Evolutionary conservation across 2,888 invertebrate genomes (phyloP), one percentile per base, ranked within the genome.

Genomic region (Xylophagus ater): DNA sequence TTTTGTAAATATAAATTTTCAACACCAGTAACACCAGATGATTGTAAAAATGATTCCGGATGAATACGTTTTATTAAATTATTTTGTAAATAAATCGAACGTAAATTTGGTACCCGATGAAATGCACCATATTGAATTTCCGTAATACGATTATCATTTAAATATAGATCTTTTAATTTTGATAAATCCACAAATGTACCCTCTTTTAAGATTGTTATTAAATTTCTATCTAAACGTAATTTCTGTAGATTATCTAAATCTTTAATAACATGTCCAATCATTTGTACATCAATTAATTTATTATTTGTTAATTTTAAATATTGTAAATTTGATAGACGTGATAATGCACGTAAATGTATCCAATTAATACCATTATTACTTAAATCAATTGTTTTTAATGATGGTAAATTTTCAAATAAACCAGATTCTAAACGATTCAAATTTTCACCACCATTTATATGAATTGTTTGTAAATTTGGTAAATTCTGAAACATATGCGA

Each of bases 101-200:
- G 74, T 41, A 88, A 59, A 44, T 73, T 73, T 1, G 86, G 82
- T 2, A 86, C 76, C 49, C 83, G 71, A 51, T 87, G 78, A 54
- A 89, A 86, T 3, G 88, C 81, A 2, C 86, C 85, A 52, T 82
- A 78, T 45, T 79, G 76, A 36, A 88, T 72, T 50, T 84, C 78
- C 12, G 74, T 74, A 30, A 87, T 82, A 30, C 74, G 70, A 57
- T 87, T 87, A 49, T 76, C 73, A 7, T 83, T 76, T 29, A 86
- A 56, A 41, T 74, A 72, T 32, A 87, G 55, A 46, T 74, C 75
- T 43, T 76, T 74, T 9, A 87, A 59, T 53, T 76, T 71, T 0
- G 81, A 76, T 44, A 85, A 68, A 56, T 86, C 84, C 3, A 84
- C 81, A 61, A 87, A 86, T 1, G 83, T 76, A 0, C 79, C 85